Conservation (phyloP, 2,888 invertebrate genomes). For the Shargacucullia verbasci region DNA sequence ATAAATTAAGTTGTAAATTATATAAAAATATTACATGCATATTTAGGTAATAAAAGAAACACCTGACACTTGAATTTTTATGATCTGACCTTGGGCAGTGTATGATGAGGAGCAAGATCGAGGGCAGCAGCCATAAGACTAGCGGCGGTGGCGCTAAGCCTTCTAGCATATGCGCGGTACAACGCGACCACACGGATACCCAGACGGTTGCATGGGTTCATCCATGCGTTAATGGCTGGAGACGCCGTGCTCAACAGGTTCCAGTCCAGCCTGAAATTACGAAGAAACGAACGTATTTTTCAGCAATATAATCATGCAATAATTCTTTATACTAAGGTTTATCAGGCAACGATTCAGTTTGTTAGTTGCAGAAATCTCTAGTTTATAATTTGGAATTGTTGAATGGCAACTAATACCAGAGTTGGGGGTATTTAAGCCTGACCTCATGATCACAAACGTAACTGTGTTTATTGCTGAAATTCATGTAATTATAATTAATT, state of each 20-base stretch:
- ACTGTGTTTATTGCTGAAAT: not conserved
- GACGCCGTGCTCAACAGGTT: conserved; percentile 98
- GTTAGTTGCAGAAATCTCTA: no score
- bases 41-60: no score
- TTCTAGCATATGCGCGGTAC: conserved; percentile 93
- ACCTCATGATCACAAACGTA: no score
- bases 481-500: not conserved
- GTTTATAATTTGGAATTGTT: no score
- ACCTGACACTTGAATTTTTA: not conserved
- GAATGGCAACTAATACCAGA: no score
- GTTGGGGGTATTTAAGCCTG: no score
- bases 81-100: conserved; percentile 91
- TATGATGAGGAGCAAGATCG: conserved; percentile 95
- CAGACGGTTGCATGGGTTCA: conserved; percentile 97
- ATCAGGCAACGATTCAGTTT: no score
- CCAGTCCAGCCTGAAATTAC: conserved; percentile 94
- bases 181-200: conserved; percentile 95
- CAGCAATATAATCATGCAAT: no score
- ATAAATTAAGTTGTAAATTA: no score
- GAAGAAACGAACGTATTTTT: not conserved
- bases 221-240: conserved; percentile 99
- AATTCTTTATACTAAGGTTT: no score
- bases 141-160: conserved; percentile 96
- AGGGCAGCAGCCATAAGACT: conserved; percentile 98
- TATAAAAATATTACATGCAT: no score